Base-by-base conservation (phyloP, 2,888 invertebrate genomes). In the Synanthedon myopaeformis region DNA sequence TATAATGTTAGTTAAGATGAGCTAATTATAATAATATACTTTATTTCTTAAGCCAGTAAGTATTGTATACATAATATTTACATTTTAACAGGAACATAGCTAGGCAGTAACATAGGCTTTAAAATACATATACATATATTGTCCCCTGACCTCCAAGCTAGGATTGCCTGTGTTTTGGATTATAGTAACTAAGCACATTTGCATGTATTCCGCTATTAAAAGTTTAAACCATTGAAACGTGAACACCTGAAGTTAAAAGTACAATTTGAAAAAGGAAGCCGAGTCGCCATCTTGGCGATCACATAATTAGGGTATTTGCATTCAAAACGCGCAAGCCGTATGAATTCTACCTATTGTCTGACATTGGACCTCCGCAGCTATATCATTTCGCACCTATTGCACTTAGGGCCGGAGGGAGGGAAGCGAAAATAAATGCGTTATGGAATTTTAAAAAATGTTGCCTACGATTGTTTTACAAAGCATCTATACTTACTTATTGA, bases 331-430 rank as follows among this genome's bases (percentile, higher is more conserved):
- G 76, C 60, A 65, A 64, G 55, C 67, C 78, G 83, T 85, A 85
- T 86, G 86, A 87, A 87, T 87, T 85, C 76, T 83, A 82, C 84
- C 86, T 85, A 87, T 80, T 82, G 83, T 83, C 86, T 85, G 87
- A 85, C 86, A 82, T 84, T 78, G 83, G 87, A 86, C 87, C 86
- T 83, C 70, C 60, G 77, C 58, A 79, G 83, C 83, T 86, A 86
- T 84, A 87, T 86, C 85, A 86, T 84, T 85, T 57, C 64, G 72
- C 83, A 84, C 84, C 84, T 81, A 79, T 72, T 69, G 67, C 71
- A 67, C 74, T 72, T 69, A 67, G 60, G 61, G 65, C 65, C 49
- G 50, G 19, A n/a, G 55, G 42, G 63, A 61, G 63, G 70, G 66
- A 64, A 53, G 61, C 58, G 59, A 59, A 55, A 53, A 58, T 76